Conservation (phyloP, 2,888 invertebrate genomes). For the Himalopsyche japonica region DNA sequence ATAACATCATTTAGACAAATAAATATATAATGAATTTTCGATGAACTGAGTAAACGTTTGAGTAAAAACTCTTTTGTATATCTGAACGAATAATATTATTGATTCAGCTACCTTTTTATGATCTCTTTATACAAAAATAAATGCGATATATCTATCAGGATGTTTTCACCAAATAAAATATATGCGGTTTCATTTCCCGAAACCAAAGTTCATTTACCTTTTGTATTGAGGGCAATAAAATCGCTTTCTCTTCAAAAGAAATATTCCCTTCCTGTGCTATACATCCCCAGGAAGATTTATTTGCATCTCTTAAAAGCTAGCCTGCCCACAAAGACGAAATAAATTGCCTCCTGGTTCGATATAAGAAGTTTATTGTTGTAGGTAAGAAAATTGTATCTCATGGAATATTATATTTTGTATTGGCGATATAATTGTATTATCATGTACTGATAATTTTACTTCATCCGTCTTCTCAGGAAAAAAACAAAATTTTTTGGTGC, state of each 20-base stretch:
- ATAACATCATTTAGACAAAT: no score
- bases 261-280: constrained; percentile 10
- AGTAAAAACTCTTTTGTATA: no score
- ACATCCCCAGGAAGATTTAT: constrained; percentile 22
- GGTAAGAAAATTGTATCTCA: background rate
- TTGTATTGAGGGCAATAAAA: constrained; percentile 23
- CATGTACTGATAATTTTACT: no score
- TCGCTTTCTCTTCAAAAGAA: constrained; percentile 25
- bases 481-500: no score
- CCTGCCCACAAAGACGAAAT: constrained; percentile 8
- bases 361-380: background rate
- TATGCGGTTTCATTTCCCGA: constrained; percentile 4
- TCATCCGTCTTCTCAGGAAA: no score
- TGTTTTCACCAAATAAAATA: constrained; percentile 11
- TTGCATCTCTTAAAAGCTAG: constrained; percentile 22
- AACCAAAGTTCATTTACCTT: constrained; percentile 25
- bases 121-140: background rate
- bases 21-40: no score
- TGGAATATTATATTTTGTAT: background rate
- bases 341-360: background rate
- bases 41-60: no score
- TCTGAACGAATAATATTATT: no score
- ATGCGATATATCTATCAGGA: background rate
- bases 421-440: no score
- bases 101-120: no score